A percentile compares a stretch with the other conserved stretches of the same genome.
Conservation (phyloP, 2,113 vertebrate species). For the Fregata magnificens region DNA sequence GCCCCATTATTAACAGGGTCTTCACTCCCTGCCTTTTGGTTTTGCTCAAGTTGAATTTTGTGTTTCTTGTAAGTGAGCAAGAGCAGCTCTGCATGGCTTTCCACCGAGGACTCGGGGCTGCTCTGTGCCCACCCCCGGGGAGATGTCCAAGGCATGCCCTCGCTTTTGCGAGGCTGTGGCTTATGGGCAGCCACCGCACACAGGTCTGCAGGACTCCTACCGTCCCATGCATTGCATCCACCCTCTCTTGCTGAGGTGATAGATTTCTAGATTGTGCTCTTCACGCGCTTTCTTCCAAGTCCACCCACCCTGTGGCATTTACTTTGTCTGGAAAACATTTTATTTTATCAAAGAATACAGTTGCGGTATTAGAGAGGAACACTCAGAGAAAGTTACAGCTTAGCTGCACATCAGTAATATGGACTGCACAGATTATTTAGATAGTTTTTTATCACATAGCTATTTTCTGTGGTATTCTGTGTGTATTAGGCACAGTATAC, state of each 20-base stretch:
- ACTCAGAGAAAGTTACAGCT: neutral
- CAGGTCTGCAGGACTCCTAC: neutral
- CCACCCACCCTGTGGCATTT: neutral
- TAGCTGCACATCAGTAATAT: neutral
- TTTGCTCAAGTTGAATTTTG: neutral
- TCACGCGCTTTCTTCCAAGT: rapidly evolving
- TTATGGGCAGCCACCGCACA: no score
- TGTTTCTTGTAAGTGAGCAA: no score
- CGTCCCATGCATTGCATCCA: rapidly evolving
- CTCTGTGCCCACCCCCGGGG: neutral
- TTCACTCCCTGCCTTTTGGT: neutral
- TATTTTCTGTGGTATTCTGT: neutral
- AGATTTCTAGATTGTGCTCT: rapidly evolving
- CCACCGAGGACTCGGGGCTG: neutral
- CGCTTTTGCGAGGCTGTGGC: neutral
- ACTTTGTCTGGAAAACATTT: neutral
- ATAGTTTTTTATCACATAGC: neutral
- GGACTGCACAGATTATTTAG: neutral
- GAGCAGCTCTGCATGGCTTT: neutral
- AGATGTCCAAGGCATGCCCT: rapidly evolving
- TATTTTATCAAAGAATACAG: neutral
- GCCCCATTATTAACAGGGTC: neutral
- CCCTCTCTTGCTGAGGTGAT: neutral
- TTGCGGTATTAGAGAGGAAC: rapidly evolving
- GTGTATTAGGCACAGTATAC: neutral